These are phyloP conservation scores for Saccostrea echinata DNA, from an alignment of 1,140 invertebrate species.

Conservation along the genomic window DNA sequence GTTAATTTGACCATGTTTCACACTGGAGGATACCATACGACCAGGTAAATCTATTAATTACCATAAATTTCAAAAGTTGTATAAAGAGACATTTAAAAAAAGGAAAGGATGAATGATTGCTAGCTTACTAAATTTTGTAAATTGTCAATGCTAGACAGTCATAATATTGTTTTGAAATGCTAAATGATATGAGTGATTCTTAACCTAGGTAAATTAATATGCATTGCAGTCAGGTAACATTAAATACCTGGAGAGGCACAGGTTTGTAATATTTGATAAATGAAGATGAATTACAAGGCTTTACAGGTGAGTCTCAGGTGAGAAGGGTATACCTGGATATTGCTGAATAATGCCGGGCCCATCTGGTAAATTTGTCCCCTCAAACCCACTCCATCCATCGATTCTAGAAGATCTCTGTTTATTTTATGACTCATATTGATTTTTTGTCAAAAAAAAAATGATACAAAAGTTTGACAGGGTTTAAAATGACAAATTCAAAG, in stretches of 20 bases:
- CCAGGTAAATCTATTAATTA: too few species aligned
- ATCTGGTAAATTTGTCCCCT: not conserved
- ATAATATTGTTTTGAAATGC: not conserved
- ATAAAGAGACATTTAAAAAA: too few species aligned
- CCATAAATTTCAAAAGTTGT: too few species aligned
- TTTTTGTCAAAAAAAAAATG: constrained; percentile 4
- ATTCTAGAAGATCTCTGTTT: constrained; percentile 2
- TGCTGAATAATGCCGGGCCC: not conserved
- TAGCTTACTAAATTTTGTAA: too few species aligned
- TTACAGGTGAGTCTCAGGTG: constrained; percentile 9
- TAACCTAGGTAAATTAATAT: not conserved
- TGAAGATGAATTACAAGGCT: not conserved
- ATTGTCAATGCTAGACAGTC: too few species aligned
- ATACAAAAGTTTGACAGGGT: constrained; percentile 21
- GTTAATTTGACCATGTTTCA: not conserved
- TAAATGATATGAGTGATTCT: not conserved
- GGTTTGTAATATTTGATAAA: not conserved
- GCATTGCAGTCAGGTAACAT: not conserved
- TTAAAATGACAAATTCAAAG: constrained; percentile 31
- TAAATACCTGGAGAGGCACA: not conserved
- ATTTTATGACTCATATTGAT: constrained; percentile 30
- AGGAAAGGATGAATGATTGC: too few species aligned
- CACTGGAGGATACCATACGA: not conserved
- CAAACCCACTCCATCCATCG: not conserved
- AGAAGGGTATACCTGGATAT: constrained; percentile 1